Base-by-base conservation (phyloP, 2,797 vertebrate genomes). In the Mareca penelope region DNA sequence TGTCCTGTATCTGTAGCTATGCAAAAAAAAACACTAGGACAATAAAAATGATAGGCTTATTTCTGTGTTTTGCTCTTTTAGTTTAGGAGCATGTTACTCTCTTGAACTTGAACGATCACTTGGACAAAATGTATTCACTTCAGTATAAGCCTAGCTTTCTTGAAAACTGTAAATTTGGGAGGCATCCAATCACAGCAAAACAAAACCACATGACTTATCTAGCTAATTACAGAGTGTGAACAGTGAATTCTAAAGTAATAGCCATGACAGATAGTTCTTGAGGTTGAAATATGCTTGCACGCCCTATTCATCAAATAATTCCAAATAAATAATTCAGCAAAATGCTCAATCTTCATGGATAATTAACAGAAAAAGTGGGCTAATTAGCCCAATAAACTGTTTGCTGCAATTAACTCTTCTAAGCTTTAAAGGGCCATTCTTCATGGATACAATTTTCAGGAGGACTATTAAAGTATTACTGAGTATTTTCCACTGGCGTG, bases 141-240 rank as follows among this genome's bases (percentile, higher is more conserved):
- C 82, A 64, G 18, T 50, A 7, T 29, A 53, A 64, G 52, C 18
- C 17, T 86, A 86, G 40, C 52, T 79, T 92, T 88, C 85, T 68
- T 48, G 60, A 95, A 94, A 94, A 72, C 70, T 60, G 21, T 63
- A 77, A 84, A 71, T 69, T 1, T 55, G 53, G 68, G 44, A 88
- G 60, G 55, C 5, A 3, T 71, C 60, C 91, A 94, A 26, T 18
- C 4, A 1, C 23, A 82, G 65, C 53, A 69, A 61, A 85, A 88
- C 52, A 94, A 90, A 71, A 55, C 29, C 56, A 68, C 73, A 55
- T 24, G 75, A 84, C 71, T 88, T 90, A 73, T 57, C 73, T n/a
- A 85, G 71, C 67, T 83, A 85, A 93, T 90, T 91, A 67, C 69
- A 84, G 73, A 88, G 80, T 48, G 71, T 52, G 75, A 94, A 88